Percentiles rank a stretch among this genome's conserved stretches.
Conservation (phyloP, 1,140 invertebrate genomes). For the Brachionus calyciflorus region DNA sequence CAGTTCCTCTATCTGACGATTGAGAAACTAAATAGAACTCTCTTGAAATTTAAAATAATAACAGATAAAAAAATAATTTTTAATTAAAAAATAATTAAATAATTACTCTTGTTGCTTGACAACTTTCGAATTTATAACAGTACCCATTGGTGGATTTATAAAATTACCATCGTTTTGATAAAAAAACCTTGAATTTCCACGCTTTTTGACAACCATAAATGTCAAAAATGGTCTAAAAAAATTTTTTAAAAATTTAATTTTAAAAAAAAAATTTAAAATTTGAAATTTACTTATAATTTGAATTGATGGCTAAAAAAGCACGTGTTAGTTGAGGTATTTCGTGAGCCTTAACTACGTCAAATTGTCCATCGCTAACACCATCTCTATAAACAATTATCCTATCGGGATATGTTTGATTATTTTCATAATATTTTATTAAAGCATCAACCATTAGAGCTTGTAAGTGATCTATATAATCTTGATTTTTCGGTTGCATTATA, state of each 20-base stretch:
- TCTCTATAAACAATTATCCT: slow-evolving; percentile 79
- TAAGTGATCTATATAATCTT: background rate
- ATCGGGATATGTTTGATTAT: slow-evolving; percentile 1
- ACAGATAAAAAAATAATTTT: background rate
- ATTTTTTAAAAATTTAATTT: background rate
- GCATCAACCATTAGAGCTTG: slow-evolving; percentile 1
- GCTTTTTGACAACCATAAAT: slow-evolving; percentile 46
- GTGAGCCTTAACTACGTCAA: slow-evolving; percentile 66
- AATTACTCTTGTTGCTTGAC: slow-evolving; percentile 74
- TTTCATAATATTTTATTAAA: background rate
- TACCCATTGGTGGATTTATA: slow-evolving; percentile 77
- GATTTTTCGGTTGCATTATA: background rate
- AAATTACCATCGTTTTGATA: slow-evolving; percentile 52
- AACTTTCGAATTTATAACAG: slow-evolving; percentile 75
- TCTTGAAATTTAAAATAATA: slow-evolving; percentile 58
- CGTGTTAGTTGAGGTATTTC: slow-evolving; percentile 72
- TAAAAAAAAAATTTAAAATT: background rate
- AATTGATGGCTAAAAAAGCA: slow-evolving; percentile 62
- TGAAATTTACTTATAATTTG: slow-evolving; percentile 22
- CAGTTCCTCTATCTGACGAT: slow-evolving; percentile 72
- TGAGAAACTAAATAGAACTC: slow-evolving; percentile 80
- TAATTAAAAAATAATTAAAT: background rate
- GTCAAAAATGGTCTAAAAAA: background rate
- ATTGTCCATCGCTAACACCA: slow-evolving; percentile 83
- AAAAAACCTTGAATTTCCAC: slow-evolving; percentile 30